Conservation (phyloP, 64 coral and sea anemone species). For the Pocillopora verrucosa region DNA sequence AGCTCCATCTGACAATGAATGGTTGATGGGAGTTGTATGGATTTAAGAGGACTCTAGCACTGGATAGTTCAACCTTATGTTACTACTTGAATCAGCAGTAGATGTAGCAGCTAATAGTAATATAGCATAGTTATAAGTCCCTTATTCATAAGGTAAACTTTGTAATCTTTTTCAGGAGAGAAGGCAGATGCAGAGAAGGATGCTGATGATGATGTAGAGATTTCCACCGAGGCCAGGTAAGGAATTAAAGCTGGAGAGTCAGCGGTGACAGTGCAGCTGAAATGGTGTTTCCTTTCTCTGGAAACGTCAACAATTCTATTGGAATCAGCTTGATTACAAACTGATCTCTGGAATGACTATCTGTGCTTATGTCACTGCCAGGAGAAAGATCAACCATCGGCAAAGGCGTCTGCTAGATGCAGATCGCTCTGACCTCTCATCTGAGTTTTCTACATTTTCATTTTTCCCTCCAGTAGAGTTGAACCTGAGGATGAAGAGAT, state of each 20-base stretch:
- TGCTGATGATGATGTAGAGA: constrained; percentile 43
- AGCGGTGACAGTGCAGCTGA: too few relatives aligned
- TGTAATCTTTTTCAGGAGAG: constrained; percentile 3
- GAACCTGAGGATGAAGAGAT: constrained; percentile 83
- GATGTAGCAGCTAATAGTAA: neutral
- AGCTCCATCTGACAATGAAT: neutral
- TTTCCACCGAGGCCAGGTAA: constrained; percentile 25
- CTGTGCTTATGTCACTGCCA: constrained; percentile 37
- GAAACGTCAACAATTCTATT: neutral
- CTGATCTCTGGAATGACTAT: constrained; percentile 45
- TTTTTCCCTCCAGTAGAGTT: constrained; percentile 60
- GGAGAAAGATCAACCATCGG: neutral
- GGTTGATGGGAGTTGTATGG: neutral
- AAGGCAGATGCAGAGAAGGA: constrained; percentile 16
- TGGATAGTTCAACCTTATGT: neutral
- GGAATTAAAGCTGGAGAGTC: neutral
- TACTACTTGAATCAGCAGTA: neutral
- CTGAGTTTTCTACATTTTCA: constrained; percentile 39
- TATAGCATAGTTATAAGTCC: neutral
- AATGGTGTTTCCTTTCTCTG: neutral
- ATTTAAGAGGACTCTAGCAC: neutral
- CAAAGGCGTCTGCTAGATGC: constrained; percentile 39
- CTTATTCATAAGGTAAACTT: neutral
- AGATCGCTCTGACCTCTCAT: constrained; percentile 21
- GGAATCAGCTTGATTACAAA: constrained; percentile 1